Conservation (phyloP, 2,797 vertebrate genomes). For the Decapterus maruadsi region DNA sequence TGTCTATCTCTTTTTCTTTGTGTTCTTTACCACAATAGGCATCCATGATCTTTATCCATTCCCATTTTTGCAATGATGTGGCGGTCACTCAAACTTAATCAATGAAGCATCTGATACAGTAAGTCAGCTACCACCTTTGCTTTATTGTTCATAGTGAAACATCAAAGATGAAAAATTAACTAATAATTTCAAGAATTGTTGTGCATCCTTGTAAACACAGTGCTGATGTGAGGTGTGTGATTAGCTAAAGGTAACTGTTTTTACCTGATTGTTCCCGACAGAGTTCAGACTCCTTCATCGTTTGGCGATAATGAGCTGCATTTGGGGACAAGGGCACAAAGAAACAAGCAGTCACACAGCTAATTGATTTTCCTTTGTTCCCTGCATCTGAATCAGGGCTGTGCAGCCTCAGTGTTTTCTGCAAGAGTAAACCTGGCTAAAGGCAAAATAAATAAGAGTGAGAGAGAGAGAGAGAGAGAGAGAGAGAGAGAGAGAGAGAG, state of each 20-base stretch:
- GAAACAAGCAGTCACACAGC: constrained; percentile 13
- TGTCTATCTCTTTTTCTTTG: no score
- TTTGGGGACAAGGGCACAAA: constrained; percentile 8
- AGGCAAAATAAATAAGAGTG: neutral
- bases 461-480: no score
- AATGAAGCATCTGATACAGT: no score
- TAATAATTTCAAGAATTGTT: no score
- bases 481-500: constrained; percentile 15
- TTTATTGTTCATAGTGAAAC: no score
- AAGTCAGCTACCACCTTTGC: no score
- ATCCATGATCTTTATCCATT: no score
- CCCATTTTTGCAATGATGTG: no score
- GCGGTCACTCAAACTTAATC: no score
- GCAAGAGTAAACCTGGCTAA: constrained; percentile 7
- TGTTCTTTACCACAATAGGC: no score
- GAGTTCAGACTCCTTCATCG: constrained; percentile 14
- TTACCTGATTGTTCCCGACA: constrained; percentile 13
- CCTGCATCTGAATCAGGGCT: constrained; percentile 10
- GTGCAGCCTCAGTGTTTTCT: constrained; percentile 14
- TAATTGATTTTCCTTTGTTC: constrained; percentile 53
- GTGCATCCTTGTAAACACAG: neutral
- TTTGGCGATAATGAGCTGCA: constrained; percentile 5
- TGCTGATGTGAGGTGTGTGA: neutral
- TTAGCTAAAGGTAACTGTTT: neutral
- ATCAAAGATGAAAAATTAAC: no score